Conservation (phyloP, 2,888 invertebrate species). For the Cantharis rufa region DNA sequence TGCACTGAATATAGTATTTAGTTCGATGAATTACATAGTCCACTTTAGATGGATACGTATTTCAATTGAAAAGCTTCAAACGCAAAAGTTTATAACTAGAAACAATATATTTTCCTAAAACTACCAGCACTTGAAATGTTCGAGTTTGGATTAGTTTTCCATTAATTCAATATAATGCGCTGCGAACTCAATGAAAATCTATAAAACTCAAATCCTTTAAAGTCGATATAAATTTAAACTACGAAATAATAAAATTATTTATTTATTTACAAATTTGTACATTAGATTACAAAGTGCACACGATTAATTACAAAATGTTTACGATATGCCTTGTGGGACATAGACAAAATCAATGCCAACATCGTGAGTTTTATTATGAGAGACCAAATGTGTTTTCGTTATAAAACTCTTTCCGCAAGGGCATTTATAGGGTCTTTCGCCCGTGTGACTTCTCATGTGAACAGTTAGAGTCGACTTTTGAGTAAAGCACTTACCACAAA, state of each 20-base stretch:
- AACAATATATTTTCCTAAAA: no score
- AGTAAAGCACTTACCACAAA: constrained; percentile 62
- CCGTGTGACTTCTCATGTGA: constrained; percentile 51
- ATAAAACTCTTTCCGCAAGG: constrained; percentile 43
- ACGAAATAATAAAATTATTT: not conserved
- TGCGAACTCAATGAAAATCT: no score
- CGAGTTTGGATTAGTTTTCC: no score
- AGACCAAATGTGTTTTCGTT: constrained; percentile 41
- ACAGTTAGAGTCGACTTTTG: constrained; percentile 60
- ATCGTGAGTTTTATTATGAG: constrained; percentile 39
- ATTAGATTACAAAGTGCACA: not conserved
- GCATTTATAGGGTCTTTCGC: constrained; percentile 60
- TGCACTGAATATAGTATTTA: no score
- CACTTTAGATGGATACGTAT: no score
- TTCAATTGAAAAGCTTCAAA: no score
- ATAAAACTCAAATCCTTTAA: no score
- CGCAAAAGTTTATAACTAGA: no score
- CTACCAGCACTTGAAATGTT: no score
- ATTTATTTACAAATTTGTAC: not conserved
- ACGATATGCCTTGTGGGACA: constrained; percentile 6
- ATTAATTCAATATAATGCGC: no score
- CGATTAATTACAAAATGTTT: not conserved
- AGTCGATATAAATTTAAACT: not conserved
- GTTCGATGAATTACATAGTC: no score
- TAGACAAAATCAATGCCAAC: constrained; percentile 18